Percentiles rank a stretch among this genome's conserved stretches.
phyloP scores from a whole-genome alignment of 2,888 invertebrate species.

The Chouioia cunea region DNA sequence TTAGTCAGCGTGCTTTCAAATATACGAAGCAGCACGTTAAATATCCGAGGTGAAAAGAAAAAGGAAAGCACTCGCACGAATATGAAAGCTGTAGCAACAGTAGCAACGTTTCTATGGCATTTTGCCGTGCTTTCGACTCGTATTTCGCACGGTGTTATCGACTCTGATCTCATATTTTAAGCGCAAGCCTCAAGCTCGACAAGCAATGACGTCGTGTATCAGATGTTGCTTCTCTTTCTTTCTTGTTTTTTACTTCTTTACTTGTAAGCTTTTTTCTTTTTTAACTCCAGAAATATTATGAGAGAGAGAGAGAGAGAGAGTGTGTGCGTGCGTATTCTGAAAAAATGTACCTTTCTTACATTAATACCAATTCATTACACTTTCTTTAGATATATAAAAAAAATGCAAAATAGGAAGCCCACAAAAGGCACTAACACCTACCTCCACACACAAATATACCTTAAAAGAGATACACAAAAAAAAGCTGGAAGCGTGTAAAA shows the following conservation, averaged over 20 bases:
- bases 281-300: no score
- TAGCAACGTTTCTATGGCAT: slow-evolving; percentile 26
- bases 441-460: no score
- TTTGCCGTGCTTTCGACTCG: slow-evolving; percentile 43
- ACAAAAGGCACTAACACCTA: no score
- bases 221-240: slow-evolving; percentile 37
- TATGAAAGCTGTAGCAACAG: background rate
- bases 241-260: slow-evolving; percentile 1
- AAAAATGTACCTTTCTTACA: no score
- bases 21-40: no score
- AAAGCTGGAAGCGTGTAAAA: slow-evolving; percentile 9
- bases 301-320: no score
- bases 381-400: no score
- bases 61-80: slow-evolving; percentile 1
- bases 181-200: slow-evolving; percentile 32
- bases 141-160: slow-evolving; percentile 45
- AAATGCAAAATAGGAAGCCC: no score
- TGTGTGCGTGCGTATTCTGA: no score
- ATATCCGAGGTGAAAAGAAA: background rate
- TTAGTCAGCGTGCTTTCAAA: no score
- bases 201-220: slow-evolving; percentile 44
- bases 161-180: slow-evolving; percentile 47
- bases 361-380: no score
- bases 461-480: slow-evolving; percentile 2
- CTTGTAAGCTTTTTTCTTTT: no score